These are phyloP conservation scores for Teleogryllus occipitalis DNA, from an alignment of 1,140 invertebrate species.

Conservation along the genomic window DNA sequence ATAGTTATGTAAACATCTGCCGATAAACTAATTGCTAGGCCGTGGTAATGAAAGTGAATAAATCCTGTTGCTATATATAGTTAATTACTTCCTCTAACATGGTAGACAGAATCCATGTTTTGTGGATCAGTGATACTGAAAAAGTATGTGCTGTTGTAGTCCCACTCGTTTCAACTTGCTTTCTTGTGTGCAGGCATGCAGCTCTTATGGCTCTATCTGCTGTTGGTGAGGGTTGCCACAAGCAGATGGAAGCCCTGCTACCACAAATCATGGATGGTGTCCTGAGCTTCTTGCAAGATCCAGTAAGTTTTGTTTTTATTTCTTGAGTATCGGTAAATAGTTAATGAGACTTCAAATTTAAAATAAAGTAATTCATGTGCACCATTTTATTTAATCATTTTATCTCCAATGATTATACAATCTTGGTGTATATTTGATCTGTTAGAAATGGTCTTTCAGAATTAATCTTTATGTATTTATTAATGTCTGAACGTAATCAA, in stretches of 20 bases:
- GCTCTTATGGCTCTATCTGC: conserved; percentile 98
- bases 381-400: not conserved
- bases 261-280: conserved; percentile 85
- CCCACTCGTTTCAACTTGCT: not conserved
- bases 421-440: too few species aligned
- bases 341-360: not conserved
- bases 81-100: too few species aligned
- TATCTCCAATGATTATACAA: not conserved
- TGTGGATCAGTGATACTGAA: too few species aligned
- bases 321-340: conserved; percentile 17
- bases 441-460: too few species aligned
- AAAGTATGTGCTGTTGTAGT: too few species aligned
- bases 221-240: conserved; percentile 95
- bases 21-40: too few species aligned
- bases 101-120: too few species aligned
- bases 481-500: too few species aligned
- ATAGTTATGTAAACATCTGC: too few species aligned
- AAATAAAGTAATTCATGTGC: not conserved
- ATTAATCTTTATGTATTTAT: too few species aligned
- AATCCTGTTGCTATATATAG: too few species aligned
- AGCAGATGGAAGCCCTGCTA: conserved; percentile 93
- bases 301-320: conserved; percentile 43
- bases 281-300: conserved; percentile 78
- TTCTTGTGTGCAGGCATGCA: conserved; percentile 60
- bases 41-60: too few species aligned